These are phyloP conservation scores for Pseudopipra pipra DNA, from an alignment of 2,113 vertebrate genomes.

Conservation along the genomic window DNA sequence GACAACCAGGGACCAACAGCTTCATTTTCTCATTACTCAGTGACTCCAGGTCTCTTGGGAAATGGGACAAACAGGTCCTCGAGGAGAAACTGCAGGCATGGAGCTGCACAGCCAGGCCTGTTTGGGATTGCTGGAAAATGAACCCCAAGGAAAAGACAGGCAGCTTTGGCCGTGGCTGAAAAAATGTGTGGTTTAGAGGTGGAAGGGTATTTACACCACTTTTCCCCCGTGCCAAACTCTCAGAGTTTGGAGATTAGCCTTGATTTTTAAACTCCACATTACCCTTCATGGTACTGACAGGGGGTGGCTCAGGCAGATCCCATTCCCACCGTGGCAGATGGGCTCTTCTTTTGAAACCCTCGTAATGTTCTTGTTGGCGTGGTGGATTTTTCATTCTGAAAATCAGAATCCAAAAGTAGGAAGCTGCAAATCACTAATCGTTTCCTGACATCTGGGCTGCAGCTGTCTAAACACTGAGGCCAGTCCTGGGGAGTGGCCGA, in stretches of 20 bases:
- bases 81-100: background rate
- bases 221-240: background rate
- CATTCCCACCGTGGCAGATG: fast-evolving
- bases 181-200: background rate
- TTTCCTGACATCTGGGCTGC: background rate
- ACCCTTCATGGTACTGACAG: fast-evolving
- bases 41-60: background rate
- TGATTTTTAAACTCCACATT: background rate
- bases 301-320: background rate
- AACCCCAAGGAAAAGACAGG: background rate
- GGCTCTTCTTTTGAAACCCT: background rate
- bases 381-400: background rate
- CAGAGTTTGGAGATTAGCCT: background rate
- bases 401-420: background rate
- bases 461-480: background rate
- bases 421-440: background rate
- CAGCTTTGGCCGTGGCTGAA: background rate
- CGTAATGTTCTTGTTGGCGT: background rate
- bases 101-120: background rate
- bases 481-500: background rate
- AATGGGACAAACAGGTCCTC: background rate
- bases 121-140: background rate
- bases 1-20: background rate
- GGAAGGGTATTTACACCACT: background rate
- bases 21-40: background rate